phyloP scores from a whole-genome alignment of 64 coral and sea anemone species.

The Acropora tenuis region DNA sequence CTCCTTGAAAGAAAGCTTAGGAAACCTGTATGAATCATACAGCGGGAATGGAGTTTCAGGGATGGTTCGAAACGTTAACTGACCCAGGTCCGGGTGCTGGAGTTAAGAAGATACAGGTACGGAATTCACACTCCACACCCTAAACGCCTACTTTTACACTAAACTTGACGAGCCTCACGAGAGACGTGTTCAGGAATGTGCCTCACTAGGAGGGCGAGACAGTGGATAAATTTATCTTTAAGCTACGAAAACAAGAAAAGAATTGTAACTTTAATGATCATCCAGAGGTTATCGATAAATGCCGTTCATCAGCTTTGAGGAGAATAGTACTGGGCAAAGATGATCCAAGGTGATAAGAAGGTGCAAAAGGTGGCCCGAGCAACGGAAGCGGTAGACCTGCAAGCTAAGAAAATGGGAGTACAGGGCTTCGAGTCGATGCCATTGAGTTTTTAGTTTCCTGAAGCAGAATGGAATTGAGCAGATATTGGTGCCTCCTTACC shows the following conservation, averaged over 20 bases:
- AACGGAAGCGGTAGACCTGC: constrained; percentile 29
- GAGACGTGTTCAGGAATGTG: constrained; percentile 48
- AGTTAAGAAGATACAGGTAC: constrained; percentile 14
- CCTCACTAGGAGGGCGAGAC: constrained; percentile 54
- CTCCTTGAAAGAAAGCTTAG: too few species aligned
- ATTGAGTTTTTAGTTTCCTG: neutral
- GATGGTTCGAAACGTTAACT: constrained; percentile 50
- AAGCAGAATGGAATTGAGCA: too few species aligned
- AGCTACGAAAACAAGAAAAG: constrained; percentile 8
- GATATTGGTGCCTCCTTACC: too few species aligned
- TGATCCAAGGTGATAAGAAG: constrained; percentile 1
- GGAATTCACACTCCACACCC: neutral
- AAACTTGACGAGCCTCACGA: constrained; percentile 43
- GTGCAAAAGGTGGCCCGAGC: constrained; percentile 52
- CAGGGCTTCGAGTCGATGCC: neutral
- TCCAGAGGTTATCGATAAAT: constrained; percentile 74
- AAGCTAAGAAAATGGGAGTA: constrained; percentile 4
- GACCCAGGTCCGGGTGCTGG: constrained; percentile 29
- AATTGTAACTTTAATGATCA: constrained; percentile 40
- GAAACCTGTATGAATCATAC: too few species aligned
- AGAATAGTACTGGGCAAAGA: constrained; percentile 51
- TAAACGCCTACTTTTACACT: constrained; percentile 56
- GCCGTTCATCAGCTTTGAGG: constrained; percentile 28
- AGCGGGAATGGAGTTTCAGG: constrained; percentile 49
- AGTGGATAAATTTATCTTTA: constrained; percentile 49